Conservation (phyloP, 1,140 invertebrate species). For the Nomia melanderi region DNA sequence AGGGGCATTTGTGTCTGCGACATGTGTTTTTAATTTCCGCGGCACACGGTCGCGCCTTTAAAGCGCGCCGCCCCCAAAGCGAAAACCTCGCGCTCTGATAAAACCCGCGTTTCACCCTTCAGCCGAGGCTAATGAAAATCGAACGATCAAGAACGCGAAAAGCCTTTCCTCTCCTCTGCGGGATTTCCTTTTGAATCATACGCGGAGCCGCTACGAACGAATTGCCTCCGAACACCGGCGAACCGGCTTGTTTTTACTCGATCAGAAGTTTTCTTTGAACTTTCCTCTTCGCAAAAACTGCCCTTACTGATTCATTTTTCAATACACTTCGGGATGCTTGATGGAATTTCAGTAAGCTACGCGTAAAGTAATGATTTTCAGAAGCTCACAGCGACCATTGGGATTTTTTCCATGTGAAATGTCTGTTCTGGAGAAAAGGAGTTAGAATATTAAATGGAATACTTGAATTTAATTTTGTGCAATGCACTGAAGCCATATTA, state of each 20-base stretch:
- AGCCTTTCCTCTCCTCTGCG: background rate
- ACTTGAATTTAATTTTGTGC: no score
- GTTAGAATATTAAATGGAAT: no score
- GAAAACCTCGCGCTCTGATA: conserved; percentile 12
- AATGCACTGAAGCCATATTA: no score
- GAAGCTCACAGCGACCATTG: no score
- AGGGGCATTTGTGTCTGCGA: conserved; percentile 12
- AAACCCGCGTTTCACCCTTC: no score
- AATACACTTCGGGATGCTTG: background rate
- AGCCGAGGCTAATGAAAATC: conserved; percentile 32
- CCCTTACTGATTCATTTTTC: background rate
- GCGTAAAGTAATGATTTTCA: no score
- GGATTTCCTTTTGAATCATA: conserved; percentile 17
- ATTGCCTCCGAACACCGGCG: background rate
- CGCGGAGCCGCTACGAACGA: background rate
- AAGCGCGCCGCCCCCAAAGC: background rate
- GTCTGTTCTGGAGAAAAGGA: no score
- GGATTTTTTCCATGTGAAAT: no score
- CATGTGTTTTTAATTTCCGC: conserved; percentile 48
- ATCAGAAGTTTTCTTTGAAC: background rate
- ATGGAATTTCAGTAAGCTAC: background rate
- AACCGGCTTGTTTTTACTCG: background rate
- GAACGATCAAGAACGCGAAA: conserved; percentile 36
- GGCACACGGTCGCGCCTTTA: conserved; percentile 7
- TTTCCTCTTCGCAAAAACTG: background rate